Conservation (phyloP, 2,888 invertebrate genomes). For the Slavum lentiscoides region DNA sequence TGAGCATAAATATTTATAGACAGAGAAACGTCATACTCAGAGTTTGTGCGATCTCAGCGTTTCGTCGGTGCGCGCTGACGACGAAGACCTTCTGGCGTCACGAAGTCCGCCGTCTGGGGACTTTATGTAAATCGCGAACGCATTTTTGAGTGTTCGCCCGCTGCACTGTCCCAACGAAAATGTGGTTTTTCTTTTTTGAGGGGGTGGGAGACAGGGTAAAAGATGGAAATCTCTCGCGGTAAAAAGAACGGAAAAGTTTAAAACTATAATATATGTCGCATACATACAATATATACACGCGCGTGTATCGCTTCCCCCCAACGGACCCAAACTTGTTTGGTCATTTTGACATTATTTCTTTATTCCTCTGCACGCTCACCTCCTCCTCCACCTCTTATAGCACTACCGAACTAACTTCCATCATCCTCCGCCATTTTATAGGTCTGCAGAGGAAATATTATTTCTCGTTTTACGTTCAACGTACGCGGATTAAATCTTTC, state of each 20-base stretch:
- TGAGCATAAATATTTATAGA: neutral
- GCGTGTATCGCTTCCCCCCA: constrained; percentile 1
- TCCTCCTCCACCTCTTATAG: neutral
- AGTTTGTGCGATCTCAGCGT: constrained; percentile 21
- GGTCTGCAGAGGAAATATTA: too few relatives aligned
- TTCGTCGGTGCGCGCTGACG: neutral
- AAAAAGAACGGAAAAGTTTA: constrained; percentile 35
- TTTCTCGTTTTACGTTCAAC: too few relatives aligned
- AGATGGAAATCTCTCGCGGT: constrained; percentile 24
- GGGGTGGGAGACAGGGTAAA: too few relatives aligned
- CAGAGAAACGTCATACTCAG: neutral
- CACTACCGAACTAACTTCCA: too few relatives aligned
- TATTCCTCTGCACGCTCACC: neutral
- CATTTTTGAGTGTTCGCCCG: constrained; percentile 4
- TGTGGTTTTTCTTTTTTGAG: neutral
- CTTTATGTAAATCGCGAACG: constrained; percentile 28
- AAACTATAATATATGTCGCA: neutral
- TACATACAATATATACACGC: neutral
- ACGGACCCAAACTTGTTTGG: constrained; percentile 21
- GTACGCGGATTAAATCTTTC: too few relatives aligned
- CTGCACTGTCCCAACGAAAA: neutral
- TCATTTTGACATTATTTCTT: neutral
- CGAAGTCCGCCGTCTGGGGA: constrained; percentile 13
- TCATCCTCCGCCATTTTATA: too few relatives aligned
- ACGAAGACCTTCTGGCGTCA: neutral